Conservation (phyloP, 1,140 invertebrate genomes). For the Calliphora vicina region DNA sequence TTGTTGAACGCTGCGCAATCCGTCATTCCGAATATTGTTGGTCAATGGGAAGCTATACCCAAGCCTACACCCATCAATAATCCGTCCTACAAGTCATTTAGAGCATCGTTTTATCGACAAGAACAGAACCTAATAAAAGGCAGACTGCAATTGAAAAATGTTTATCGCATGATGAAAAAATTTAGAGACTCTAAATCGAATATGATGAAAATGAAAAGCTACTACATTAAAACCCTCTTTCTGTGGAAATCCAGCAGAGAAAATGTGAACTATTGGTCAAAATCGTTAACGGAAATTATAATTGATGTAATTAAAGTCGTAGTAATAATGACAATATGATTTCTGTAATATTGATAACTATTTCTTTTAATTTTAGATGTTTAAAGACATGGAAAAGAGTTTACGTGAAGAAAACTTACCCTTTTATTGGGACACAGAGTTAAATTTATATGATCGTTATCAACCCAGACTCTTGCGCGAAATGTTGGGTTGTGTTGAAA, state of each 20-base stretch:
- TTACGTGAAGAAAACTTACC: background rate
- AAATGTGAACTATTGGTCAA: background rate
- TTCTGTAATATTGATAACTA: no score
- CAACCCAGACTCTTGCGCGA: background rate
- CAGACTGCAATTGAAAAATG: background rate
- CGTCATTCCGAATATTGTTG: background rate
- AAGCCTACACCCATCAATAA: background rate
- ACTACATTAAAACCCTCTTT: background rate
- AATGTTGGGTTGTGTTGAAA: constrained; percentile 3
- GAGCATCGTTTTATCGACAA: background rate
- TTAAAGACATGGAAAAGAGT: background rate
- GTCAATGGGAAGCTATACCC: constrained; percentile 24
- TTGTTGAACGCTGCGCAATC: background rate
- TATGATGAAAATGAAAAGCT: background rate
- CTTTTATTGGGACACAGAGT: background rate
- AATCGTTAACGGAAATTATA: background rate
- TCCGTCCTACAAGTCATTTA: background rate
- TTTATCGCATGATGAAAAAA: constrained; percentile 10
- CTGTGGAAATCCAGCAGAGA: background rate
- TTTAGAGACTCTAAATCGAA: background rate
- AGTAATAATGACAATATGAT: no score
- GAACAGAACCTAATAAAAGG: background rate
- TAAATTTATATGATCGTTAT: background rate
- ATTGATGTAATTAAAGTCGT: background rate
- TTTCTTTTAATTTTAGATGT: background rate